phyloP scores from a whole-genome alignment of 2,888 invertebrate genomes.

The Amiota mariae region DNA sequence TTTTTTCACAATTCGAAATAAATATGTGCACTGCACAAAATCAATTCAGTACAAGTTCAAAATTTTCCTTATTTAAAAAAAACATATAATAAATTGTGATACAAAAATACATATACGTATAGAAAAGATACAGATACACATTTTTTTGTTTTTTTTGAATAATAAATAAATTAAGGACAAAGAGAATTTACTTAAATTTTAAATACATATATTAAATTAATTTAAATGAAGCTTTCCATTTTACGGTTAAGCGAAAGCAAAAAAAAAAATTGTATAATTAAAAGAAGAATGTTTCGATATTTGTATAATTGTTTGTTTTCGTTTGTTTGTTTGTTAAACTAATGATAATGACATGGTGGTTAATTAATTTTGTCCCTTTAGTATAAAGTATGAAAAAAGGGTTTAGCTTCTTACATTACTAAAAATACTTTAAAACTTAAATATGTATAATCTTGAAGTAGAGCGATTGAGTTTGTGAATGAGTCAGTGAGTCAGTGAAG shows the following conservation, averaged over 20 bases:
- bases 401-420: background rate
- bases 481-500: too few relatives aligned
- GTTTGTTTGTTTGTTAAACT: conserved; percentile 44
- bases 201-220: conserved; percentile 31
- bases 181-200: conserved; percentile 9
- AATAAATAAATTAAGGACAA: conserved; percentile 20
- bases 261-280: background rate
- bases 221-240: background rate
- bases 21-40: too few relatives aligned
- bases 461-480: background rate
- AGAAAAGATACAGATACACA: too few relatives aligned
- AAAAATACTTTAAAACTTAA: conserved; percentile 21
- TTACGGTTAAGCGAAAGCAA: conserved; percentile 7
- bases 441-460: background rate
- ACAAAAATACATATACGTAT: too few relatives aligned
- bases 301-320: conserved; percentile 34
- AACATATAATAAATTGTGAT: too few relatives aligned
- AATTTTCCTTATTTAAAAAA: too few relatives aligned
- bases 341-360: conserved; percentile 28
- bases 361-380: background rate
- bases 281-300: background rate
- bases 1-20: too few relatives aligned
- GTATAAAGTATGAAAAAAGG: background rate
- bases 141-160: too few relatives aligned
- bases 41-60: too few relatives aligned